Conservation (phyloP, 2,113 vertebrate genomes). For the Scortum barcoo region DNA sequence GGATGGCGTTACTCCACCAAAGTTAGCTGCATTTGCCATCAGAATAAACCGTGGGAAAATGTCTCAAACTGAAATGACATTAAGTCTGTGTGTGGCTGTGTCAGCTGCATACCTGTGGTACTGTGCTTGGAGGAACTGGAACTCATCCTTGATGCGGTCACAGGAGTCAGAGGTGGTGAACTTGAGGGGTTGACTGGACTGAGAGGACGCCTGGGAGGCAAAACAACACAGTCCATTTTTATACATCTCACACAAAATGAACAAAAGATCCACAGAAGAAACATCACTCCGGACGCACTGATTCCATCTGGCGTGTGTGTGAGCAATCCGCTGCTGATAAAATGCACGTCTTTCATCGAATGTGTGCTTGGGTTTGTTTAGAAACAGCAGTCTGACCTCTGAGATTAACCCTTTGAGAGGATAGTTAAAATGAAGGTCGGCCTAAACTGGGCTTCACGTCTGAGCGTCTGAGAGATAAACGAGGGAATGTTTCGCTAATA, state of each 20-base stretch:
- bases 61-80: neutral
- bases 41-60: neutral
- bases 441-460: neutral
- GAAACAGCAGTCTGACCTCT: conserved; percentile 67
- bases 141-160: conserved; percentile 98
- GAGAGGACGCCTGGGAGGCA: conserved; percentile 88
- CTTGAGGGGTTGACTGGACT: conserved; percentile 93
- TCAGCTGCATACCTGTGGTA: conserved; percentile 91
- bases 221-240: neutral
- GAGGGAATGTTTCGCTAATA: neutral
- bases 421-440: conserved; percentile 29
- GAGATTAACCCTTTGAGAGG: conserved; percentile 60
- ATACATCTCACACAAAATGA: neutral
- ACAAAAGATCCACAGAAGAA: neutral
- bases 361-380: conserved; percentile 63
- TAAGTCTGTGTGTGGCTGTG: neutral
- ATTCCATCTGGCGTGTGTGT: neutral
- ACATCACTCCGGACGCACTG: no score
- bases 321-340: neutral
- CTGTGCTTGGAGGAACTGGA: conserved; percentile 98
- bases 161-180: conserved; percentile 99
- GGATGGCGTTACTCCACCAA: neutral
- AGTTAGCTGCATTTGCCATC: neutral
- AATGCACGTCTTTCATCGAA: conserved; percentile 16
- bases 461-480: conserved; percentile 9